phyloP scores from a whole-genome alignment of 2,113 vertebrate genomes.

The Equus quagga region DNA sequence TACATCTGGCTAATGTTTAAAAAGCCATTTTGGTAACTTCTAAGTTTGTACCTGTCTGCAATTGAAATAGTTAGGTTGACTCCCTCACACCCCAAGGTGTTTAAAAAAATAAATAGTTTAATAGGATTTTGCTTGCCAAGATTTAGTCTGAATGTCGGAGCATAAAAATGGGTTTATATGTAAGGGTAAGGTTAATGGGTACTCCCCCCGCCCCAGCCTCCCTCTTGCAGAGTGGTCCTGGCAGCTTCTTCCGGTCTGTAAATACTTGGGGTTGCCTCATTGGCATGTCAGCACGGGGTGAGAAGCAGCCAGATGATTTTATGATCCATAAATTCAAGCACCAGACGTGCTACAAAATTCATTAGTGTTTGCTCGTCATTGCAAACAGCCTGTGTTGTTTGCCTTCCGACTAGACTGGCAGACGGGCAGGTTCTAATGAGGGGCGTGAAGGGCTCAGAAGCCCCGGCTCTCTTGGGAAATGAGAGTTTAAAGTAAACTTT shows the following conservation, averaged over 20 bases:
- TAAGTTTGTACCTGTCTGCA: neutral
- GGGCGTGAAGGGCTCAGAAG: neutral
- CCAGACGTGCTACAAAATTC: constrained; percentile 74
- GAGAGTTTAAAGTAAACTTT: constrained; percentile 55
- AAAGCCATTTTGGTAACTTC: constrained; percentile 52
- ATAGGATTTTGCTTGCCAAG: constrained; percentile 51
- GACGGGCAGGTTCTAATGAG: constrained; percentile 13
- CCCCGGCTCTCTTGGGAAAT: constrained; percentile 33
- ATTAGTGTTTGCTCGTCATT: constrained; percentile 78
- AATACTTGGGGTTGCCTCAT: constrained; percentile 68
- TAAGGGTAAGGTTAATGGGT: constrained; percentile 28
- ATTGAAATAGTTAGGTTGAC: neutral
- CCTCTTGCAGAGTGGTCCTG: constrained; percentile 61
- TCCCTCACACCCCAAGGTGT: constrained; percentile 36
- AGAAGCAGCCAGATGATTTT: constrained; percentile 74
- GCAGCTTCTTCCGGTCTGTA: constrained; percentile 56
- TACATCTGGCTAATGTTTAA: constrained; percentile 33
- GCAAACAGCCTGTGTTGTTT: constrained; percentile 75
- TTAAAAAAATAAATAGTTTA: constrained; percentile 59
- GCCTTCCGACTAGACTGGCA: constrained; percentile 75
- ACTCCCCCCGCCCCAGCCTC: neutral
- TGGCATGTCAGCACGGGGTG: constrained; percentile 38
- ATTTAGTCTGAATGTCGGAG: constrained; percentile 55
- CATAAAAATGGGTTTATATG: constrained; percentile 62
- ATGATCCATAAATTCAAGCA: constrained; percentile 76